phyloP scores from a whole-genome alignment of 2,888 invertebrate genomes.

The Amorpha juglandis region DNA sequence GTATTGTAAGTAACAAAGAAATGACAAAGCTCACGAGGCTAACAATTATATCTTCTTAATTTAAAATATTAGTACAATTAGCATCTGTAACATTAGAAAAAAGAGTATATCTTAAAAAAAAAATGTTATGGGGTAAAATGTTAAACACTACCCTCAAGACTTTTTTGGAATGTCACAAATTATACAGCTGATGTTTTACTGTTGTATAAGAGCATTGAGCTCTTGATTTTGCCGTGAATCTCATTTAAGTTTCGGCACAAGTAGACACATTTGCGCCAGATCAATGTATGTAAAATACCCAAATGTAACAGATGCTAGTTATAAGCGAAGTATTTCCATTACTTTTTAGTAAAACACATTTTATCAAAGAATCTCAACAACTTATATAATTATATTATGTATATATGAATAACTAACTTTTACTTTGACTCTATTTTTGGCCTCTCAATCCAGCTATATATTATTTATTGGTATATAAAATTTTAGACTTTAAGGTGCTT shows the following conservation, averaged over 20 bases:
- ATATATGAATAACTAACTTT: conserved; percentile 5
- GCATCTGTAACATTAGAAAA: conserved; percentile 18
- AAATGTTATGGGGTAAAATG: too few relatives aligned
- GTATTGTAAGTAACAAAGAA: conserved; percentile 54
- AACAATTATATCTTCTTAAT: conserved; percentile 40
- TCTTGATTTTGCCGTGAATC: too few relatives aligned
- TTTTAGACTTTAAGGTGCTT: conserved; percentile 2
- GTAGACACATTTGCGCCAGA: background rate
- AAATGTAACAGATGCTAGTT: conserved; percentile 19
- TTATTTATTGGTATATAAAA: background rate
- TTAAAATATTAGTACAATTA: conserved; percentile 2
- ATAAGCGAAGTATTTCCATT: background rate
- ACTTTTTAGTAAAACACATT: conserved; percentile 17
- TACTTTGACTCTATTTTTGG: conserved; percentile 2
- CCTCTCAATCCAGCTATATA: conserved; percentile 2
- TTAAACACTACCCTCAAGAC: too few relatives aligned
- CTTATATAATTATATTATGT: conserved; percentile 22
- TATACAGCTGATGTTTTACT: background rate
- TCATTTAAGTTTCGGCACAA: too few relatives aligned
- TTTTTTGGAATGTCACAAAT: background rate
- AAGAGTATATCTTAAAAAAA: background rate
- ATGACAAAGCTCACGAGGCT: conserved; percentile 81
- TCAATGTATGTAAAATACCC: background rate
- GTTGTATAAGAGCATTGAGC: too few relatives aligned
- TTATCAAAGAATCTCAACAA: conserved; percentile 24